Percentiles rank a stretch among this genome's conserved stretches.
Evolutionary conservation across 2,888 invertebrate genomes (phyloP).

Genomic region (Tenodera sinensis): DNA sequence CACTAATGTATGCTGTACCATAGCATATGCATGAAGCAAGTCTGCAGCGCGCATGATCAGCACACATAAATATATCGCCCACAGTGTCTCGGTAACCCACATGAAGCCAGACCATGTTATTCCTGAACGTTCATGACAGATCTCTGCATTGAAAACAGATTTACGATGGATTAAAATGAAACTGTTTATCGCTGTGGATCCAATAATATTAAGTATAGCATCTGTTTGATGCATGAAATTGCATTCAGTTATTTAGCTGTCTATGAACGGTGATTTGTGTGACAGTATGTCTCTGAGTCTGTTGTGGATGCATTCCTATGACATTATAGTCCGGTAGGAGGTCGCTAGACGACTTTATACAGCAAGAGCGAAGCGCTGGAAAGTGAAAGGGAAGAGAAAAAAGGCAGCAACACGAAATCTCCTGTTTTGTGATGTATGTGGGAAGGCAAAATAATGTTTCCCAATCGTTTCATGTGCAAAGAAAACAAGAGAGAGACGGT

Average conservation of each 20-base stretch:
- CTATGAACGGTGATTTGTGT: not conserved
- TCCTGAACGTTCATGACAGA: not conserved
- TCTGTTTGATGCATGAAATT: not conserved
- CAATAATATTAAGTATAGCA: not conserved
- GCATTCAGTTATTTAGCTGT: not conserved
- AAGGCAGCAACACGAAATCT: too few species aligned
- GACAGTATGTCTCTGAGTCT: not conserved
- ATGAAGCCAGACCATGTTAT: not conserved
- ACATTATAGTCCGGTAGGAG: not conserved
- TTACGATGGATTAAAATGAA: not conserved
- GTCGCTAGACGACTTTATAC: not conserved
- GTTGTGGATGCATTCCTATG: not conserved
- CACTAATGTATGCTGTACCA: not conserved
- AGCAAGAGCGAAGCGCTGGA: too few species aligned
- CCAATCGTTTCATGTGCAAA: too few species aligned
- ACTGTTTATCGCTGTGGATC: not conserved
- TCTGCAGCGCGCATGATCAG: not conserved
- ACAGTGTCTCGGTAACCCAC: not conserved
- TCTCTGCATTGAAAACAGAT: not conserved
- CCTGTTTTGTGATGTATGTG: too few species aligned
- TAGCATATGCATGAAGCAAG: not conserved
- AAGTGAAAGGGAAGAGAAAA: too few species aligned
- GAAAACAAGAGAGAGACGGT: too few species aligned
- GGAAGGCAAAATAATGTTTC: too few species aligned
- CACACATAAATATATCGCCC: not conserved